Percentiles rank a stretch among this genome's conserved stretches.
Conservation (phyloP, 2,888 invertebrate genomes). For the Dimorphilus gyrociliatus region DNA sequence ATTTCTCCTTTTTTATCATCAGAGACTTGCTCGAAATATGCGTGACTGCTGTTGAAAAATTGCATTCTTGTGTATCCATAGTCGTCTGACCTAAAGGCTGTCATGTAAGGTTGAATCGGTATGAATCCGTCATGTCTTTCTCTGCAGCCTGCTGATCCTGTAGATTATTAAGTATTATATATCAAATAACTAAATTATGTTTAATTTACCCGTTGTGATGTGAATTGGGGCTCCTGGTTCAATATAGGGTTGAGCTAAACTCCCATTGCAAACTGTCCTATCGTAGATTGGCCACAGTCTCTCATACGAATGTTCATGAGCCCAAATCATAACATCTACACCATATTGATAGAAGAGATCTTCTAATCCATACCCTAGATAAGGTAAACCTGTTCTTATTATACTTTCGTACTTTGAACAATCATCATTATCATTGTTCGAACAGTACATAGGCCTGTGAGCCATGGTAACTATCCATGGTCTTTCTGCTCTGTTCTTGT, state of each 20-base stretch:
- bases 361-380: conserved; percentile 6
- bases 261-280: conserved; percentile 42
- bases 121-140: conserved; percentile 58
- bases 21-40: conserved; percentile 68
- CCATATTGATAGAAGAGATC: conserved; percentile 9
- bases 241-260: conserved; percentile 36
- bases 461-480: conserved; percentile 35
- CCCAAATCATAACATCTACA: conserved; percentile 11
- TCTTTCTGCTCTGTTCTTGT: conserved; percentile 22
- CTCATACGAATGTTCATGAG: conserved; percentile 12
- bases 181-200: not conserved
- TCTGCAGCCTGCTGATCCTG: conserved; percentile 46
- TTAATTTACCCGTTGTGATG: conserved; percentile 12
- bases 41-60: conserved; percentile 67
- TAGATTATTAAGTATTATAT: not conserved
- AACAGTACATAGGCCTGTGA: conserved; percentile 36
- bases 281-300: conserved; percentile 11
- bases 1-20: conserved; percentile 29
- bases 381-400: conserved; percentile 3
- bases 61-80: conserved; percentile 73
- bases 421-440: conserved; percentile 59
- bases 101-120: conserved; percentile 50
- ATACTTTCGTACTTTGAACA: conserved; percentile 42
- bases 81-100: conserved; percentile 62
- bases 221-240: conserved; percentile 14